Evolutionary conservation across 2,888 invertebrate species (phyloP), one percentile per base, ranked within the genome.

Genomic region (Andrena flavipes): DNA sequence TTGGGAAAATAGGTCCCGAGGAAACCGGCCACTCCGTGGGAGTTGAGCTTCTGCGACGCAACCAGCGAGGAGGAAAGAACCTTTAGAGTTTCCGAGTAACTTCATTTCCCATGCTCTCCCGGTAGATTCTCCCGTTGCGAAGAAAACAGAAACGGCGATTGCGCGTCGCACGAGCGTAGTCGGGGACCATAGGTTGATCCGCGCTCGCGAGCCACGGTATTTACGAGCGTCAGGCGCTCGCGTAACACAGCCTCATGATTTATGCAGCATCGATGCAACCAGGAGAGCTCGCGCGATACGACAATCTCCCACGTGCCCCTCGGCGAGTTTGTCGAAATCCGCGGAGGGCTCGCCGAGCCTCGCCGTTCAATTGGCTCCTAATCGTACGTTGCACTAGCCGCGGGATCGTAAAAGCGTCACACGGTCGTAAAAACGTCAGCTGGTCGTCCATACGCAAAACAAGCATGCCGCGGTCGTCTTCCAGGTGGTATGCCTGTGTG

Each of bases 301-400:
- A 60, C 16, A 56, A 80, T 77, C 76, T 71, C 54, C 63, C 69
- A 71, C 72, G n/a, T 42, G 63, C 76, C 35, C 51, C 56, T 16
- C n/a, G 51, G 20, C 26, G 59, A 54, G 56, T 84, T 79, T 62
- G 68, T 73, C 82, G 72, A 86, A 79, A 84, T 82, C 71, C 71
- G 30, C 35, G 33, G 54, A 35, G 35, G 26, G 20, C 71, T 67
- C 35, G 51, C 23, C 49, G 6, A 42, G 23, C 59, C 54, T 75
- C 80, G 72, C 76, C 78, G 84, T 87, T 88, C 85, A 77, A 88
- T 88, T 82, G 85, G 70, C 87, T 86, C 71, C 80, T 88, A 88
- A 88, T 88, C 88, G 88, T 88, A 80, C 88, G 87, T 88, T 88
- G 88, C 88, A 87, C 88, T 76, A 82, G 81, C 75, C 26, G 49